phyloP scores from a whole-genome alignment of 37 sponge, comb jelly and placozoan genomes.

The Tethya wilhelma region DNA sequence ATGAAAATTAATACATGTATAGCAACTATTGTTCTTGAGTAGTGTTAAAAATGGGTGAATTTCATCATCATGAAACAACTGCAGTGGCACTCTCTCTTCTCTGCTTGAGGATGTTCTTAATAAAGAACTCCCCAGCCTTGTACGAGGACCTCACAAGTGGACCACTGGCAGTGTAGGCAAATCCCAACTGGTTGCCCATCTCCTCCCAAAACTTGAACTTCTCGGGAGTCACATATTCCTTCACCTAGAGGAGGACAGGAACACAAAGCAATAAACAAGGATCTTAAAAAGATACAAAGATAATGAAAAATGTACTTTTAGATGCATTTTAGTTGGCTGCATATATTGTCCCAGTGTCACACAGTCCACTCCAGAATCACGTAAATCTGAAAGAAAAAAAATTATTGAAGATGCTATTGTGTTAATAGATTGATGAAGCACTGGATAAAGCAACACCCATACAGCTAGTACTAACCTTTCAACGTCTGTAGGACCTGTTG shows the following conservation, averaged over 20 bases:
- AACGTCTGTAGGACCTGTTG: constrained; percentile 86
- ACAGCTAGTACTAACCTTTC: constrained; percentile 44
- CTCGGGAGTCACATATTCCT: constrained; percentile 96
- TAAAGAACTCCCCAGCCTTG: constrained; percentile 94
- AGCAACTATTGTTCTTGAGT: background rate
- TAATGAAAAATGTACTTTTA: constrained; percentile 64
- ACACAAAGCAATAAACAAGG: background rate
- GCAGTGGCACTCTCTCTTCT: constrained; percentile 6
- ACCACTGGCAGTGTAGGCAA: constrained; percentile 98
- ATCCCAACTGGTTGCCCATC: constrained; percentile 86
- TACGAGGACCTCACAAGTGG: constrained; percentile 98
- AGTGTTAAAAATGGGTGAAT: background rate
- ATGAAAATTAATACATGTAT: background rate
- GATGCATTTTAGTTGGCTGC: constrained; percentile 95
- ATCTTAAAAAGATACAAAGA: background rate
- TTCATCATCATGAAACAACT: background rate
- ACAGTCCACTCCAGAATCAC: constrained; percentile 91
- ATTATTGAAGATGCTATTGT: background rate
- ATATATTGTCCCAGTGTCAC: constrained; percentile 98
- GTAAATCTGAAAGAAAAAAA: constrained; percentile 65
- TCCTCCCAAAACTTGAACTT: constrained; percentile 97
- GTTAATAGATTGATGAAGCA: background rate
- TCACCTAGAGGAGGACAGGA: constrained; percentile 54
- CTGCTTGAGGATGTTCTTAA: constrained; percentile 90
- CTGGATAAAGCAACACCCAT: background rate